Conservation (phyloP, 2,113 vertebrate species). For the Nibea albiflora region DNA sequence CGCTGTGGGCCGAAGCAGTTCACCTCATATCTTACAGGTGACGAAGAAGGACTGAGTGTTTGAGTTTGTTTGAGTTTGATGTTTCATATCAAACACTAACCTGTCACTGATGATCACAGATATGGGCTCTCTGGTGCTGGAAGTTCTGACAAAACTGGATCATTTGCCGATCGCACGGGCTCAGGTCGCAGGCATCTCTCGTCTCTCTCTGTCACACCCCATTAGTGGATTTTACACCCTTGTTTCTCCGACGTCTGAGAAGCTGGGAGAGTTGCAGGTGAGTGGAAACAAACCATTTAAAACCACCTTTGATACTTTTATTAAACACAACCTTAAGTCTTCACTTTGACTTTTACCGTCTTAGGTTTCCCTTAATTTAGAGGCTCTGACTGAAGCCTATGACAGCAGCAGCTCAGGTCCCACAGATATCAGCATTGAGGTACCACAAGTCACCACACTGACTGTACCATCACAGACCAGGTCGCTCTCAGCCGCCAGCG, state of each 20-base stretch:
- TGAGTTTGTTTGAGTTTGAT: slow-evolving; percentile 11
- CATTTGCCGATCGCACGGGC: slow-evolving; percentile 89
- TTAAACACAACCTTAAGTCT: background rate
- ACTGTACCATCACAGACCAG: slow-evolving; percentile 58
- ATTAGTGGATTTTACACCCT: slow-evolving; percentile 90
- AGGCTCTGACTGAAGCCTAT: slow-evolving; percentile 88
- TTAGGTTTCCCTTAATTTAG: slow-evolving; percentile 90
- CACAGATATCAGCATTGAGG: slow-evolving; percentile 73
- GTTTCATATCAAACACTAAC: background rate
- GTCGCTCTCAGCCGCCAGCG: slow-evolving; percentile 47
- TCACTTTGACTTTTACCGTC: slow-evolving; percentile 28
- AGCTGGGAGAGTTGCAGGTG: slow-evolving; percentile 95
- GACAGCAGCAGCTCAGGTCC: slow-evolving; percentile 83
- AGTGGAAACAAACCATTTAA: background rate
- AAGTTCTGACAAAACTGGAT: slow-evolving; percentile 89
- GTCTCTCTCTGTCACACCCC: slow-evolving; percentile 88
- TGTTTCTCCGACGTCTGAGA: slow-evolving; percentile 90
- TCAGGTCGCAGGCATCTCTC: slow-evolving; percentile 86
- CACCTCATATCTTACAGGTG: slow-evolving; percentile 93
- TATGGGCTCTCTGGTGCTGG: slow-evolving; percentile 92
- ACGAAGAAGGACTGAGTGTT: background rate
- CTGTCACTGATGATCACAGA: slow-evolving; percentile 81
- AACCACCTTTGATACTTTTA: background rate
- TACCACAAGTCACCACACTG: slow-evolving; percentile 53
- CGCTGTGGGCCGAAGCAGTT: slow-evolving; percentile 94